These are phyloP conservation scores for Dicrostonyx torquatus DNA, from an alignment of 2,797 vertebrate species.

Conservation along the genomic window DNA sequence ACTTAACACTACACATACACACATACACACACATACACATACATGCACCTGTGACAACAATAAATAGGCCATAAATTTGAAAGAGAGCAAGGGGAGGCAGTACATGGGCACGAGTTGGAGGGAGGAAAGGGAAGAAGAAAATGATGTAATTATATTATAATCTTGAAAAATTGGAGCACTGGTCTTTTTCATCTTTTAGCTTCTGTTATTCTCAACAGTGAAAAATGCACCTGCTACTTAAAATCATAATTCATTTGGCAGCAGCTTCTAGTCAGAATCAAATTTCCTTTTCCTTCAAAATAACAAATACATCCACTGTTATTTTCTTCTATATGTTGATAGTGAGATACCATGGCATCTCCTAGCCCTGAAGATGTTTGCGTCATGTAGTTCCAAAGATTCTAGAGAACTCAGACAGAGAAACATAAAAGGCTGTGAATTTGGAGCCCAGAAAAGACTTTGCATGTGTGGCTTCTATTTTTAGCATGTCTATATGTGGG, in stretches of 20 bases:
- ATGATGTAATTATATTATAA: not conserved
- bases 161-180: not conserved
- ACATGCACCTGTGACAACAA: not conserved
- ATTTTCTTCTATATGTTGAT: constrained; percentile 53
- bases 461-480: constrained; percentile 44
- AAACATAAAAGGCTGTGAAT: constrained; percentile 37
- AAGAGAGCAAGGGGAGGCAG: not conserved
- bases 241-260: constrained; percentile 62
- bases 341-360: constrained; percentile 50
- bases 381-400: constrained; percentile 36
- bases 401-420: constrained; percentile 52
- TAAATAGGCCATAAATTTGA: not conserved
- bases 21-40: too few relatives aligned
- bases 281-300: constrained; percentile 69
- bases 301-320: constrained; percentile 56
- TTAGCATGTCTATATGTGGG: constrained; percentile 13
- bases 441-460: constrained; percentile 51
- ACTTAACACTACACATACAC: not conserved
- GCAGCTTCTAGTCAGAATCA: constrained; percentile 64
- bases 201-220: constrained; percentile 64
- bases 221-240: constrained; percentile 71
- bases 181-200: constrained; percentile 52
- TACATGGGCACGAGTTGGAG: not conserved
- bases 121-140: not conserved
- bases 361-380: constrained; percentile 52